Evolutionary conservation across 2,113 vertebrate genomes (phyloP).

Genomic region (Chlamydotis undulata): DNA sequence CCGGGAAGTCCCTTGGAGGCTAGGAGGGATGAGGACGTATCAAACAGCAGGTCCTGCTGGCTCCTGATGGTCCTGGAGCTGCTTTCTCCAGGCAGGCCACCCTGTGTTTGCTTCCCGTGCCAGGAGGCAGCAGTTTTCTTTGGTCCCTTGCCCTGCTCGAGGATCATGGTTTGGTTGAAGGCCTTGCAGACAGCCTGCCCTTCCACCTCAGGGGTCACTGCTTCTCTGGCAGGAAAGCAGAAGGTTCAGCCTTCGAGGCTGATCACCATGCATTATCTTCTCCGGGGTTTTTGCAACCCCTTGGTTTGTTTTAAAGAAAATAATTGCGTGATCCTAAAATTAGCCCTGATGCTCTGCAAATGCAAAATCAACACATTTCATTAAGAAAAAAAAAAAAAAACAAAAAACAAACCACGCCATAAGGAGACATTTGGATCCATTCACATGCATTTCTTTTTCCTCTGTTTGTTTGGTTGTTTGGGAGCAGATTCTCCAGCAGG

Average conservation of each 20-base stretch:
- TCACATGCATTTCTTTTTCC: background rate
- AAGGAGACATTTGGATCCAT: conserved; percentile 38
- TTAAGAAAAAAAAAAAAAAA: background rate
- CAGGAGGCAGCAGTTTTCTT: background rate
- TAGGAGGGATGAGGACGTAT: background rate
- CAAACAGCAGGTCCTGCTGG: background rate
- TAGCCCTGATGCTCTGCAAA: background rate
- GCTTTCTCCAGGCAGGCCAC: background rate
- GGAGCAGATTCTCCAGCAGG: background rate
- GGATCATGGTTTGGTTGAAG: background rate
- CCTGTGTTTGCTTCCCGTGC: rapidly evolving
- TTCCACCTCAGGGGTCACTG: background rate
- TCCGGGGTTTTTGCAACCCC: background rate
- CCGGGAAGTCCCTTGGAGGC: background rate
- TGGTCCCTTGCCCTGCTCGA: background rate
- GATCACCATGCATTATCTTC: background rate
- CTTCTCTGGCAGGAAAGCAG: background rate
- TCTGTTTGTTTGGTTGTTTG: conserved; percentile 44
- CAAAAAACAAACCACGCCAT: background rate
- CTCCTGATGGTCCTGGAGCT: rapidly evolving
- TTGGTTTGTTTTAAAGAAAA: background rate
- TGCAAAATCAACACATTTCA: background rate
- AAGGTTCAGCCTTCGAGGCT: background rate
- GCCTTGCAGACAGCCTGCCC: background rate
- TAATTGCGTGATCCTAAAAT: background rate